Evolutionary conservation across 1,140 invertebrate species (phyloP).

Genomic region (Formica selysi): DNA sequence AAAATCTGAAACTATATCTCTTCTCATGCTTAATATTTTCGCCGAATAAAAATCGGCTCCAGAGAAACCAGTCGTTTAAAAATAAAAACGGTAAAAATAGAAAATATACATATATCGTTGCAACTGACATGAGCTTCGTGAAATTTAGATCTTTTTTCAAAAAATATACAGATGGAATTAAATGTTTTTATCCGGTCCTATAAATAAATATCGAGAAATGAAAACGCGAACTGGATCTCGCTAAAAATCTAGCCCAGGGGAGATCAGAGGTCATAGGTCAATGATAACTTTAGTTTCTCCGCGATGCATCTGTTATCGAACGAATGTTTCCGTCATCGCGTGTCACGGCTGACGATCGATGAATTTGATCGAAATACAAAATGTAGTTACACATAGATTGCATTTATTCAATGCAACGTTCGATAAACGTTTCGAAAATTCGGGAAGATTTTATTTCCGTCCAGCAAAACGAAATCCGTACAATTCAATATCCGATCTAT

Average conservation of each 20-base stretch:
- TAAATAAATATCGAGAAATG: conserved; percentile 19
- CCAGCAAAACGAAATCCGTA: background rate
- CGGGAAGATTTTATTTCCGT: conserved; percentile 46
- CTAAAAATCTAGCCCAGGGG: background rate
- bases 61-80: background rate
- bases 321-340: conserved; percentile 17
- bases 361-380: conserved; percentile 40
- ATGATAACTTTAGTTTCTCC: conserved; percentile 32
- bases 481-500: conserved; percentile 11
- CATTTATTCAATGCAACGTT: conserved; percentile 21
- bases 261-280: conserved; percentile 5
- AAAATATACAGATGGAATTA: background rate
- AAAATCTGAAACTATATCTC: background rate
- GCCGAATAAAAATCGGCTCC: background rate
- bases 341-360: conserved; percentile 25
- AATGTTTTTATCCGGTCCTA: background rate
- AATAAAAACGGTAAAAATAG: background rate
- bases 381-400: conserved; percentile 15
- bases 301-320: conserved; percentile 20
- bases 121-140: background rate
- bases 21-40: background rate
- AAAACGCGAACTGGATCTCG: conserved; percentile 7
- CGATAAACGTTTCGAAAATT: conserved; percentile 19
- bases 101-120: background rate
- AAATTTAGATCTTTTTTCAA: background rate